Evolutionary conservation across 2,113 vertebrate genomes (phyloP).

Genomic region (Grantiella picta): DNA sequence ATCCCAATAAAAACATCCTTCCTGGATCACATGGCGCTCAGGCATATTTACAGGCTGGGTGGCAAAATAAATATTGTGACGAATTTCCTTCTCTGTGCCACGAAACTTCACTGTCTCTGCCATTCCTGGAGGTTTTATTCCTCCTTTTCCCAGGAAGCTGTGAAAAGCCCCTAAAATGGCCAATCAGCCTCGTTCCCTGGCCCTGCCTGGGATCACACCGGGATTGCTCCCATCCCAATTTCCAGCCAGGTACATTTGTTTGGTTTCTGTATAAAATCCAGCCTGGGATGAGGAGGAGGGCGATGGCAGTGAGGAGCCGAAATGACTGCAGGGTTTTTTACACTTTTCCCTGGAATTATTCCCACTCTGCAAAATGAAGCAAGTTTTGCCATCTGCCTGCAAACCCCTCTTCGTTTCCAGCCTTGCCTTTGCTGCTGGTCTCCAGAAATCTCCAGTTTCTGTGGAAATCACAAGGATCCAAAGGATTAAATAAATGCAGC

Average conservation of each 20-base stretch:
- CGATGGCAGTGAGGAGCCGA: neutral
- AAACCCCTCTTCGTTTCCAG: neutral
- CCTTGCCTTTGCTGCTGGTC: neutral
- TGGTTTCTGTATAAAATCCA: neutral
- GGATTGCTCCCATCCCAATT: neutral
- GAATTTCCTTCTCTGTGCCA: neutral
- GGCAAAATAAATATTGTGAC: neutral
- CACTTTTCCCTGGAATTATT: neutral
- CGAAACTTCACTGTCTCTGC: neutral
- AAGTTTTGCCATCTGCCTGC: neutral
- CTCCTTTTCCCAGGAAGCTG: neutral
- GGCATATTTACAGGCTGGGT: neutral
- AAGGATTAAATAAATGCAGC: neutral
- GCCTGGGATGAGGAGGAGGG: neutral
- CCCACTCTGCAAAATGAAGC: neutral
- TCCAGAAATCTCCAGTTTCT: neutral
- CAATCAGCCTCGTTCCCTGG: neutral
- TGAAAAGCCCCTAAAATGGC: neutral
- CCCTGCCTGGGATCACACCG: neutral
- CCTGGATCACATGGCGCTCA: neutral
- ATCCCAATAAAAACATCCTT: neutral
- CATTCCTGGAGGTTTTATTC: neutral
- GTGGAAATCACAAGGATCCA: neutral
- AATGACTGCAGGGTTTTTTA: neutral
- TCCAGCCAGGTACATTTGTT: neutral